Percentiles rank a stretch among this genome's conserved stretches.
These are phyloP conservation scores for Acronicta leporina DNA, from an alignment of 2,888 invertebrate species.

Conservation along the genomic window DNA sequence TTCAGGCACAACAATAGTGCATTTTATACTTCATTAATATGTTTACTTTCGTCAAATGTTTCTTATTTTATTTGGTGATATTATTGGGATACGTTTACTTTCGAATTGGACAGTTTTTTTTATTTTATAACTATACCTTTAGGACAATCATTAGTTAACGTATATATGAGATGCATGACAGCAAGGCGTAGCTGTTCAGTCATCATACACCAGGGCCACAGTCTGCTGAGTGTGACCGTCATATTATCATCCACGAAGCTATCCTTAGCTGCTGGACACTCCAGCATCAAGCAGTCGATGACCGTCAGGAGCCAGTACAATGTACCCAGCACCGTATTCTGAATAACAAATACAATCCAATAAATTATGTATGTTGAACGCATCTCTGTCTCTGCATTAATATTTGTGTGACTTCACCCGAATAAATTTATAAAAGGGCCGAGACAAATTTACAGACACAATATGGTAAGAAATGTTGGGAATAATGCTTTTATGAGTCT, in stretches of 20 bases:
- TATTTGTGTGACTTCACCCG: constrained; percentile 8
- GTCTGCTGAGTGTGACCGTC: constrained; percentile 89
- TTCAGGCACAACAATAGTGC: no score
- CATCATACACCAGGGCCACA: constrained; percentile 92
- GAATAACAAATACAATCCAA: constrained; percentile 40
- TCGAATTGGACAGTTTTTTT: no score
- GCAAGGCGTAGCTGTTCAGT: constrained; percentile 87
- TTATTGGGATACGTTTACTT: no score
- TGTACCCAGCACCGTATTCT: constrained; percentile 88
- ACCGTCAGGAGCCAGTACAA: constrained; percentile 88
- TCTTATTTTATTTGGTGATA: no score
- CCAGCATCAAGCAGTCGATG: constrained; percentile 89
- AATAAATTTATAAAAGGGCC: no score
- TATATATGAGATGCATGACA: constrained; percentile 89
- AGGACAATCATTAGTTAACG: constrained; percentile 90
- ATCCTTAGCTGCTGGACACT: constrained; percentile 87
- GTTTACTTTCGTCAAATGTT: no score
- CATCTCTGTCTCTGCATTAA: constrained; percentile 20
- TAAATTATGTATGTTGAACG: constrained; percentile 16
- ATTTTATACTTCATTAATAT: no score
- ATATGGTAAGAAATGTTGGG: no score
- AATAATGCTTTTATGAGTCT: no score
- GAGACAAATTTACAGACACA: no score
- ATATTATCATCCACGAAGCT: constrained; percentile 87
- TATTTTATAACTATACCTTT: constrained; percentile 82